Conservation (phyloP, 2,113 vertebrate genomes). For the Neolamprologus sp. region DNA sequence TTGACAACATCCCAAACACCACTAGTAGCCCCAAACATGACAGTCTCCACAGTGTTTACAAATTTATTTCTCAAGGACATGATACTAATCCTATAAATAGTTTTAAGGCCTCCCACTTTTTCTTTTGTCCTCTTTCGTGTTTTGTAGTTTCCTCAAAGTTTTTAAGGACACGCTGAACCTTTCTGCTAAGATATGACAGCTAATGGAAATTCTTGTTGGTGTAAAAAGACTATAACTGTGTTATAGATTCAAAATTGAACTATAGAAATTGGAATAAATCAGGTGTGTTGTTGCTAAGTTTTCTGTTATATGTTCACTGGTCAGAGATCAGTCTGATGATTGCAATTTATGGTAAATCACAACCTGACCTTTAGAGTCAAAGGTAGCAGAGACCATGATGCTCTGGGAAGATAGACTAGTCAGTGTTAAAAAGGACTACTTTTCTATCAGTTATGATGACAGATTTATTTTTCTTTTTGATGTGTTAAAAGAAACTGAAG, state of each 20-base stretch:
- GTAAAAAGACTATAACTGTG: background rate
- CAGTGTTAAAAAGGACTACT: background rate
- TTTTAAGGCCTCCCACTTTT: background rate
- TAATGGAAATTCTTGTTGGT: background rate
- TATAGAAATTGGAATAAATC: background rate
- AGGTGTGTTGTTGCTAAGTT: background rate
- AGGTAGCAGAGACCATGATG: background rate
- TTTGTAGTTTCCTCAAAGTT: background rate
- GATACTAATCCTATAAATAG: background rate
- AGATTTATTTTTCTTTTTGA: accelerated
- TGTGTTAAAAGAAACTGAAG: background rate
- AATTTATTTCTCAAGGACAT: background rate
- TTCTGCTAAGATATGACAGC: background rate
- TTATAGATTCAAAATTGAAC: background rate
- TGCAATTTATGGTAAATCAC: background rate
- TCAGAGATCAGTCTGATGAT: background rate
- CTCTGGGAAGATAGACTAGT: background rate
- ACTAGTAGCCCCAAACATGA: background rate
- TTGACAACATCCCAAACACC: background rate
- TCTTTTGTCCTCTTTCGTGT: background rate
- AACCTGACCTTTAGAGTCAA: background rate
- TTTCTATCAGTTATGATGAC: background rate
- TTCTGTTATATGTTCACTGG: background rate
- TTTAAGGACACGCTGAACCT: background rate
- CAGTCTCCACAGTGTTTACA: background rate